A percentile compares a stretch with the other conserved stretches of the same genome.
Evolutionary conservation across 2,113 vertebrate species (phyloP).

Genomic region (Naja naja): DNA sequence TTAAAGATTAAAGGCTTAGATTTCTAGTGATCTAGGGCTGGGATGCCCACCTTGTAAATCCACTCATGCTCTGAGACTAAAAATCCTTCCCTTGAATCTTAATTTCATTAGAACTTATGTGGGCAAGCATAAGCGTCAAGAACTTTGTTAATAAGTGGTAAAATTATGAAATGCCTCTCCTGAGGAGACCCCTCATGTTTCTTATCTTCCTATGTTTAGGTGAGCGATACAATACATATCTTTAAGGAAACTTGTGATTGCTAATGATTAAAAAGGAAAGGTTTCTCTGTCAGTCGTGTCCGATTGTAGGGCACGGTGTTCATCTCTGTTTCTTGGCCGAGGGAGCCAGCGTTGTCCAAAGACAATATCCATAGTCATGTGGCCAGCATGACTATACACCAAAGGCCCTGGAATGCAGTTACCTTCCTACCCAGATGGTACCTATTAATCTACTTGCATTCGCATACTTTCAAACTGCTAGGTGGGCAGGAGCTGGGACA

Average conservation of each 20-base stretch:
- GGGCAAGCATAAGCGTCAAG: background rate
- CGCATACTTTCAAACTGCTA: background rate
- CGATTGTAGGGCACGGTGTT: background rate
- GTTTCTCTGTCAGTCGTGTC: background rate
- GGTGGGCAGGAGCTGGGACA: background rate
- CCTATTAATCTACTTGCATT: background rate
- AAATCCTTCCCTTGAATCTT: background rate
- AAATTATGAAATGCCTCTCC: background rate
- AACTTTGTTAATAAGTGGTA: background rate
- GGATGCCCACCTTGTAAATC: background rate
- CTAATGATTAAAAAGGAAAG: background rate
- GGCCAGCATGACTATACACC: background rate
- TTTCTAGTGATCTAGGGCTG: background rate
- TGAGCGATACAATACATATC: background rate
- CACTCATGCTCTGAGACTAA: background rate
- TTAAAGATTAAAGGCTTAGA: background rate
- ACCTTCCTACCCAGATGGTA: background rate
- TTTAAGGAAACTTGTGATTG: background rate
- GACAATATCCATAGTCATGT: background rate
- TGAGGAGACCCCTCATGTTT: background rate
- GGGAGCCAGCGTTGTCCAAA: background rate
- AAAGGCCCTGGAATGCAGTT: background rate
- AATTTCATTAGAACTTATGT: background rate
- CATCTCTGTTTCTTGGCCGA: background rate
- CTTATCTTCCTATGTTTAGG: background rate